phyloP scores from a whole-genome alignment of 2,113 vertebrate genomes.

The Cynocephalus volans region DNA sequence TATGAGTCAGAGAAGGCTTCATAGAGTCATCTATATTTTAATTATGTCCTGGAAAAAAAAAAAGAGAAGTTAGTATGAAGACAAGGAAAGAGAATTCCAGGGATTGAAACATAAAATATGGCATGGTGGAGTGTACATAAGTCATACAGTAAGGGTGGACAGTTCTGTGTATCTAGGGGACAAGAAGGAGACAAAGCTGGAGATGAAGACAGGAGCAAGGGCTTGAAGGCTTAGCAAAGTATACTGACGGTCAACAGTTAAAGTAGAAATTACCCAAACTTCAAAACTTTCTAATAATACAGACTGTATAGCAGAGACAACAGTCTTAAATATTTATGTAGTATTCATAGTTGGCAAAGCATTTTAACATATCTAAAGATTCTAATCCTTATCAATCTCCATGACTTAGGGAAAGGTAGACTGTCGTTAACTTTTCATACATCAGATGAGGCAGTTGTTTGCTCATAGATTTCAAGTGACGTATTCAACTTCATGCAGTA shows the following conservation, averaged over 20 bases:
- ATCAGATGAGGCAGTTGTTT: neutral
- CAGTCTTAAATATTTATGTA: neutral
- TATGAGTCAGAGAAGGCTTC: neutral
- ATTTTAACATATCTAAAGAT: neutral
- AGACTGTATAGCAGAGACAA: neutral
- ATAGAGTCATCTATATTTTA: neutral
- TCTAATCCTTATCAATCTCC: neutral
- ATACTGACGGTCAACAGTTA: neutral
- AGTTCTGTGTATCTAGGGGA: neutral
- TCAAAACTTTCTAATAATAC: neutral
- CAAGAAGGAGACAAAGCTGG: neutral
- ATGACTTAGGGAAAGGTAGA: neutral
- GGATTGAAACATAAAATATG: neutral
- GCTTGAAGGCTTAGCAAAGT: neutral
- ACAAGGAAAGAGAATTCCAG: neutral
- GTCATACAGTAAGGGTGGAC: neutral
- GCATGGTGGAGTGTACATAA: neutral
- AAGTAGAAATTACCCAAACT: neutral
- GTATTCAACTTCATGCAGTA: neutral
- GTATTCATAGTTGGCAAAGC: neutral
- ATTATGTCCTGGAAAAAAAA: constrained; percentile 14
- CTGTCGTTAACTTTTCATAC: neutral
- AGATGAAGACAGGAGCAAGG: neutral
- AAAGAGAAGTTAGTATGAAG: neutral
- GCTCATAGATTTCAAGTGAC: neutral